Evolutionary conservation across 1,140 invertebrate species (phyloP), one percentile per base, ranked within the genome.

Genomic region (Panonychus citri): DNA sequence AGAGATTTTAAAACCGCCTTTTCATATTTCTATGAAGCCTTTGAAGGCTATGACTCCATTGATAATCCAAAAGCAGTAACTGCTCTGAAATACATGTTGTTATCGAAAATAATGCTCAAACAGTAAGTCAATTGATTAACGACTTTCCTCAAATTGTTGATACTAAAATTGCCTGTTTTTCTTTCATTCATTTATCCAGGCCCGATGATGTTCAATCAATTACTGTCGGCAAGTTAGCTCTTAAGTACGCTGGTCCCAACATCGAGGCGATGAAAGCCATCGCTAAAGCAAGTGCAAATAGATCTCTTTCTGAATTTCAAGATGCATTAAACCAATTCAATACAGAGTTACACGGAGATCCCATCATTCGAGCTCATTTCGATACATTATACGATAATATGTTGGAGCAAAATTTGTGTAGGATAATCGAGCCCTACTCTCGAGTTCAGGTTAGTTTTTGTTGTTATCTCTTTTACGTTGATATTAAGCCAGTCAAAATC

Each of bases 11-110:
- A 99, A 76, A 99, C 94, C 62, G 95, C 94, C 39, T 99, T 94
- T 70, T 98, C 94, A 40, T 99, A 99, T 68, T 99, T 98, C 68
- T 99, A 97, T 73, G 95, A 99, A 76, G 94, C 94, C 39, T 99
- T 99, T 73, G 95, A 99, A 76, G 91, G 91, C 59, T 97, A 93
- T 71, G 91, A 98, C 70, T 91, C 87, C 62, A 83, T 93, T 19
- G 89, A 95, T 65, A 81, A 77, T 65, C 79, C 80, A 15, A 93
- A 89, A 70, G 93, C 94, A 12, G 69, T 97, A 3, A 85, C 80
- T 42, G 86, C 89, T 24, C 72, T 99, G 1, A 99, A 99, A 68
- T 99, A 99, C 70, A 99, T 99, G 94, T 76, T 99, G 57, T 69
- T 99, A 50, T 94, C 87, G 50, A 99, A 99, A 76, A 96, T 98